phyloP scores from a whole-genome alignment of 2,113 vertebrate species.

The Petrocephalus zakoni region DNA sequence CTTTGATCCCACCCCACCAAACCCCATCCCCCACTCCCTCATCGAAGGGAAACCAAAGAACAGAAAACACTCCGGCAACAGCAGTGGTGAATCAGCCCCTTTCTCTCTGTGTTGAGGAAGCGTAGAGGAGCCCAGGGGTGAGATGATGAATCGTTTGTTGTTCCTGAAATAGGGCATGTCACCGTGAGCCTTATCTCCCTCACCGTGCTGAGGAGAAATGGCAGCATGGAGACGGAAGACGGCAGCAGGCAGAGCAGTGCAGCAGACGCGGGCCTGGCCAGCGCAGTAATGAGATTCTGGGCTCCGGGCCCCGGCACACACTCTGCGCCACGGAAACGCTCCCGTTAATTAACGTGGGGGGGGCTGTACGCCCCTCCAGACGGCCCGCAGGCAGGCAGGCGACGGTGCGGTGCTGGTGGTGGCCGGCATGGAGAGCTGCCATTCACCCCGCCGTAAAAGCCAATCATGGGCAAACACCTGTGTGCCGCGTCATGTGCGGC shows the following conservation, averaged over 20 bases:
- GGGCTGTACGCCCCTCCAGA: background rate
- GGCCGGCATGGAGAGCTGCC: background rate
- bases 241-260: background rate
- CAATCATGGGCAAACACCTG: background rate
- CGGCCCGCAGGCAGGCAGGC: background rate
- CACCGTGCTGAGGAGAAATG: background rate
- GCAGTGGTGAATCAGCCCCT: background rate
- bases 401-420: background rate
- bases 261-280: no score
- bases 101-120: background rate
- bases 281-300: background rate
- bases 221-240: background rate
- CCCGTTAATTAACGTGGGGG: background rate
- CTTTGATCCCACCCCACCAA: background rate
- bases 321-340: background rate
- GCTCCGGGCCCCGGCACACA: background rate
- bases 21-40: background rate
- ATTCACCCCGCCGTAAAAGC: background rate
- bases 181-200: background rate
- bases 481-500: background rate
- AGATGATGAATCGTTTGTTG: background rate
- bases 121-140: background rate
- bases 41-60: background rate
- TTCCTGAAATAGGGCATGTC: conserved; percentile 6
- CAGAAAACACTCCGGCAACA: background rate